Base-by-base conservation (phyloP, 2,888 invertebrate genomes). In the Endotricha flammealis region DNA sequence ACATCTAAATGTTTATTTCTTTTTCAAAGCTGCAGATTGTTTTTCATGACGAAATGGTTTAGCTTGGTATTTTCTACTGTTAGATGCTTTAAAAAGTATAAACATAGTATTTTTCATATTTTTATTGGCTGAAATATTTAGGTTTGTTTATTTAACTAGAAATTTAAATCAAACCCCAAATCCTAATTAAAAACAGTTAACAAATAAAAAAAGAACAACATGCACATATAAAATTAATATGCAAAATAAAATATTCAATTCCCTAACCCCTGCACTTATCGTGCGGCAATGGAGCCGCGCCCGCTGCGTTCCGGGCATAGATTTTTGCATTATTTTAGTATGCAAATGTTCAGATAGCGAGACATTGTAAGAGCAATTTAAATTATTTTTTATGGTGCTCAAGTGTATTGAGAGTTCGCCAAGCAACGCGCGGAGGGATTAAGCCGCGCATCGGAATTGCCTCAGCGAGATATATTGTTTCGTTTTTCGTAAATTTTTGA, bases 301-400 rank as follows among this genome's bases (percentile, higher is more conserved):
- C 20, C 57, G 46, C 54, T 74, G 74, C 71, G 76, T 74, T 66
- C 75, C 74, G 72, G 77, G 72, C 80, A 82, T 83, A 83, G 85
- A 82, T 82, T 85, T 81, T 78, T 86, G 86, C 87, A 87, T 87
- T 81, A 87, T 80, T 87, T 85, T 78, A 79, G 75, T 82, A 87
- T 87, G 87, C 87, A 87, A 87, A 87, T 87, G 77, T 67, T 66
- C 70, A 74, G 82, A 82, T 81, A 82, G 69, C 81, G 75, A 75
- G 77, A 73, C 77, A 81, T 72, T 77, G 77, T 79, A 80, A 79
- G 82, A 83, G 83, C 87, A 81, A 87, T 87, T 87, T 86, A 83
- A 87, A 87, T 87, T 87, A 87, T 87, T 87, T 87, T 87, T 87
- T 87, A 87, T 86, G 80, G 75, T 76, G 77, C 87, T 80, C 82